Evolutionary conservation across 2,888 invertebrate species (phyloP), one percentile per base, ranked within the genome.

Genomic region (Labia minor): DNA sequence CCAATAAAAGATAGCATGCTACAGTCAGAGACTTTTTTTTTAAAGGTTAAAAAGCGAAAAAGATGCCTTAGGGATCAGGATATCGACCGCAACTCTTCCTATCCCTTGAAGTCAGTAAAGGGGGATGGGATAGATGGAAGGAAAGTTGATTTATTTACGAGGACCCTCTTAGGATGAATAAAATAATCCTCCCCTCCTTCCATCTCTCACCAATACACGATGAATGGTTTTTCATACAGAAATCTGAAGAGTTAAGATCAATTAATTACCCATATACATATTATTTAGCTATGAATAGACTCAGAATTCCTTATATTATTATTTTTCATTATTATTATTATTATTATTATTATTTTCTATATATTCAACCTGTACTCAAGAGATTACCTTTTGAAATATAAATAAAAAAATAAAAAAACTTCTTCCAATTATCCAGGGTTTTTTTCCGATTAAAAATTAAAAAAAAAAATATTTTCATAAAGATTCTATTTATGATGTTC

Each of bases 11-110:
- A 49, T 49, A 11, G 49, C 49, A 49, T 8, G 49, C 3, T 16
- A 49, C 14, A 8, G 33, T 6, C 33, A 49, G 49, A n/a, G 49
- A 49, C 49, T 49, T 49, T 49, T n/a, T n/a, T 49, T 16, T 49
- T 49, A n/a, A 49, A 49, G 49, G 49, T 49, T 49, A 49, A 49
- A 49, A 49, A 49, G 49, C 49, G 49, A 49, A 49, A 49, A 49
- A 49, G 49, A 49, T 49, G 49, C 49, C 49, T 49, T 49, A 49
- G 49, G 49, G 49, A 49, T 49, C 49, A 49, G 49, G 16, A 49
- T 49, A 49, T 49, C 49, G 49, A 49, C 49, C 49, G 49, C 16
- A 49, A 14, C 16, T n/a, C 49, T 2, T 49, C 14, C n/a, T 49
- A 49, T 49, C n/a, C n/a, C 49, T 16, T 49, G 49, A 4, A 49